phyloP scores from a whole-genome alignment of 2,113 vertebrate species.

The Protomyctophum bolini region DNA sequence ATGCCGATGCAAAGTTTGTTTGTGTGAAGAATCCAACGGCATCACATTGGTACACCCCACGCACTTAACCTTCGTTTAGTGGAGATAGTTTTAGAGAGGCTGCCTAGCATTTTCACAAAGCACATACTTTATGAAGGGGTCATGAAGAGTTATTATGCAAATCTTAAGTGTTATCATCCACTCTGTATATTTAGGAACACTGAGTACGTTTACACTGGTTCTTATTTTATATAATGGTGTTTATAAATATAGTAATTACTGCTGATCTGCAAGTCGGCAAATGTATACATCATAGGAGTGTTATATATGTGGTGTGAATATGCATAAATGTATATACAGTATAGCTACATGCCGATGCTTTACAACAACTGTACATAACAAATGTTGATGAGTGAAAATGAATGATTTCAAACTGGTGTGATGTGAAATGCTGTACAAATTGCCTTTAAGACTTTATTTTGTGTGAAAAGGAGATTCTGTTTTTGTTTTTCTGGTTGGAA shows the following conservation, averaged over 20 bases:
- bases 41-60: neutral
- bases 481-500: slow-evolving; percentile 7
- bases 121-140: slow-evolving; percentile 22
- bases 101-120: slow-evolving; percentile 36
- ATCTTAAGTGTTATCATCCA: slow-evolving; percentile 41
- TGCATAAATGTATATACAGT: slow-evolving; percentile 69
- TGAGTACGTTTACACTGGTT: slow-evolving; percentile 19
- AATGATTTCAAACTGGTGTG: slow-evolving; percentile 36
- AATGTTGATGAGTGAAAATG: slow-evolving; percentile 25
- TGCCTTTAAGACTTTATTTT: slow-evolving; percentile 71
- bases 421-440: slow-evolving; percentile 64
- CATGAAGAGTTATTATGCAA: slow-evolving; percentile 49
- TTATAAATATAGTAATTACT: slow-evolving; percentile 24
- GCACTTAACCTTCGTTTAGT: neutral
- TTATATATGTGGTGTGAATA: slow-evolving; percentile 70
- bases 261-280: slow-evolving; percentile 21
- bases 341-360: slow-evolving; percentile 46
- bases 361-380: slow-evolving; percentile 65
- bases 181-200: slow-evolving; percentile 40
- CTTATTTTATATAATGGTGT: slow-evolving; percentile 53
- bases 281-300: slow-evolving; percentile 37
- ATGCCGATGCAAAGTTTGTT: neutral
- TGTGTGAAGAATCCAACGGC: neutral
- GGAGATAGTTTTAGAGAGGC: neutral
- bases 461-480: slow-evolving; percentile 41